phyloP scores from a whole-genome alignment of 2,113 vertebrate genomes.

The Rhinoderma darwinii region DNA sequence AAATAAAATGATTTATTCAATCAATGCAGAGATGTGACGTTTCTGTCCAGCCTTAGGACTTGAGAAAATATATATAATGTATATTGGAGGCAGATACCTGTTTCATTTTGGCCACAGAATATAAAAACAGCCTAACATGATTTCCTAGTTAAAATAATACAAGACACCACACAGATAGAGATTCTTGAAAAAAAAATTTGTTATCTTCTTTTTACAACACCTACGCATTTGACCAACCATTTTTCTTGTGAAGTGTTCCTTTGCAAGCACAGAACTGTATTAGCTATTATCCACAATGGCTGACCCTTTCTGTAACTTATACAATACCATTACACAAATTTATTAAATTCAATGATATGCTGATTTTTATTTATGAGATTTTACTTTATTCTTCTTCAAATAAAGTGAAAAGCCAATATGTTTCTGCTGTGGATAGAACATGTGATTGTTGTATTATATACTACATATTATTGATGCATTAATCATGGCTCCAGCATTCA shows the following conservation, averaged over 20 bases:
- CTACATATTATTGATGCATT: not conserved
- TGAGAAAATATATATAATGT: too few species aligned
- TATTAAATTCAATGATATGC: not conserved
- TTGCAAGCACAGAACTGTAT: not conserved
- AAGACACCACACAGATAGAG: too few species aligned
- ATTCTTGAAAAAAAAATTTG: too few species aligned
- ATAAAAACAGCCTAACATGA: too few species aligned
- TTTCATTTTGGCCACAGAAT: too few species aligned
- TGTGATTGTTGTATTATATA: conserved; percentile 8
- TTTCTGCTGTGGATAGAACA: not conserved
- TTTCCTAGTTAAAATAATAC: too few species aligned
- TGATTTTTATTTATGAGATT: not conserved
- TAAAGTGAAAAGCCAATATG: not conserved
- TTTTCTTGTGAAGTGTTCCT: not conserved
- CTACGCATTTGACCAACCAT: too few species aligned
- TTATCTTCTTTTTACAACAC: too few species aligned
- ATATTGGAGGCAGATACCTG: too few species aligned
- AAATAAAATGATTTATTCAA: too few species aligned
- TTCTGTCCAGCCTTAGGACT: too few species aligned
- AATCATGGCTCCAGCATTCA: not conserved
- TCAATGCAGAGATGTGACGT: too few species aligned
- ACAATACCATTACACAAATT: not conserved
- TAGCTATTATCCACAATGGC: not conserved
- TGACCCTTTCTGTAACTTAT: not conserved
- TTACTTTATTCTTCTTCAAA: conserved; percentile 17